Base-by-base conservation (phyloP, 1,140 invertebrate species). In the Calliphora vicina region DNA sequence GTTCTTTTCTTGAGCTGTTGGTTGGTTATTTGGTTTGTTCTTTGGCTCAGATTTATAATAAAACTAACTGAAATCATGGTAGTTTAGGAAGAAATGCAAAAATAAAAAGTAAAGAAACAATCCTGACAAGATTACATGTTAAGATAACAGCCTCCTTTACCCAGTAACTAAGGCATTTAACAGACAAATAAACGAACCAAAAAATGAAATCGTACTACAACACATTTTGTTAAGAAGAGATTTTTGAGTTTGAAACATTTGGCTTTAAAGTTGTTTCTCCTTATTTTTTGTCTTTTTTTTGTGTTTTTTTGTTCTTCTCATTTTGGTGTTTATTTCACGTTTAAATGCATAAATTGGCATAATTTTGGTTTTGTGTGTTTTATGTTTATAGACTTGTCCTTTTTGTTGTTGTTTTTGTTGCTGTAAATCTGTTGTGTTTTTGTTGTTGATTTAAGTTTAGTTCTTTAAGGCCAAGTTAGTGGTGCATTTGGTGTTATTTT, bases 281-380 rank as follows among this genome's bases (percentile, higher is more conserved):
- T n/a, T 2, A 35, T 8, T 2, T 35, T 2, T 35, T 35, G 6
- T 35, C 10, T 35, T 35, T 35, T 35, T 35, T 0, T 35, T 2
- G 6, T 8, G 35, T 35, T 35, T 35, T n/a, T n/a, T n/a, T n/a
- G n/a, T n/a, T 5, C 35, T 35, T 5, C 35, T 35, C 5, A 35
- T 35, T 35, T 76, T 76, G 29, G 27, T 76, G 73, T 76, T 76
- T 20, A 76, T 42, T 76, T 76, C 73, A 76, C 35, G 73, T 76
- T 76, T 76, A 42, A 76, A 76, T 76, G 73, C 73, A 76, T 76
- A 76, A 76, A 76, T 76, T 76, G 73, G 73, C 73, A 76, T 76
- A 76, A 76, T 76, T 76, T 76, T 76, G 27, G 73, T 42, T 76
- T 67, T 67, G 61, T 67, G 20, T 67, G 61, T 67, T 67, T 67